Conservation (phyloP, 2,113 vertebrate species). For the Talpa occidentalis region DNA sequence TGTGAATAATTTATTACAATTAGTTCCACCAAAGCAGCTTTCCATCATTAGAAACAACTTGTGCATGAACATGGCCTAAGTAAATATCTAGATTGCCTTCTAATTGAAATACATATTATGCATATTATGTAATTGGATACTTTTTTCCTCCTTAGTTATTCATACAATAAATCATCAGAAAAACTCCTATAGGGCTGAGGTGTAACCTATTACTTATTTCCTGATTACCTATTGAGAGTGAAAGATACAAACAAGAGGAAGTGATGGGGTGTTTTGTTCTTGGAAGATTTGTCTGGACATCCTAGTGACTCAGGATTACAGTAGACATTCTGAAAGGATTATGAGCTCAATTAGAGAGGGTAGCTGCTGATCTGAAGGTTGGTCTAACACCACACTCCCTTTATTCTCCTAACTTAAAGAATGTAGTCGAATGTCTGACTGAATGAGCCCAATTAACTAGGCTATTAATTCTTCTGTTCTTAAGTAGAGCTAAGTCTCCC, state of each 20-base stretch:
- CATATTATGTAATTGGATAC: conserved; percentile 75
- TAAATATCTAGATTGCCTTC: conserved; percentile 78
- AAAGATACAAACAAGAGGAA: conserved; percentile 42
- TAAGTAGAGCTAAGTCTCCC: neutral
- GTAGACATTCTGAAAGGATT: conserved; percentile 45
- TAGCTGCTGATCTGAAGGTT: conserved; percentile 27
- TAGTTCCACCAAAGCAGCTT: conserved; percentile 82
- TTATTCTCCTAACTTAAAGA: conserved; percentile 52
- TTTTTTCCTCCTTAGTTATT: conserved; percentile 78
- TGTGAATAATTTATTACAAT: conserved; percentile 81
- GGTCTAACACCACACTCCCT: neutral
- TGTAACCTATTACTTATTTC: conserved; percentile 27
- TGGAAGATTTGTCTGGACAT: conserved; percentile 19
- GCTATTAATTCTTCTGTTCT: conserved; percentile 9
- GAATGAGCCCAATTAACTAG: conserved; percentile 48
- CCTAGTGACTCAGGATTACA: conserved; percentile 23
- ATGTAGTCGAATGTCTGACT: conserved; percentile 26
- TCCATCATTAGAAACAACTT: conserved; percentile 83
- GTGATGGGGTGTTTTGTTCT: conserved; percentile 5
- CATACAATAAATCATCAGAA: conserved; percentile 76
- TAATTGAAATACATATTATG: conserved; percentile 82
- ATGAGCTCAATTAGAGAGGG: neutral
- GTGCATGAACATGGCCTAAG: conserved; percentile 71
- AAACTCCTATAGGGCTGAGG: conserved; percentile 30
- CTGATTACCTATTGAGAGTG: conserved; percentile 71